phyloP scores from a whole-genome alignment of 2,888 invertebrate species.

The Morinoia aosen region DNA sequence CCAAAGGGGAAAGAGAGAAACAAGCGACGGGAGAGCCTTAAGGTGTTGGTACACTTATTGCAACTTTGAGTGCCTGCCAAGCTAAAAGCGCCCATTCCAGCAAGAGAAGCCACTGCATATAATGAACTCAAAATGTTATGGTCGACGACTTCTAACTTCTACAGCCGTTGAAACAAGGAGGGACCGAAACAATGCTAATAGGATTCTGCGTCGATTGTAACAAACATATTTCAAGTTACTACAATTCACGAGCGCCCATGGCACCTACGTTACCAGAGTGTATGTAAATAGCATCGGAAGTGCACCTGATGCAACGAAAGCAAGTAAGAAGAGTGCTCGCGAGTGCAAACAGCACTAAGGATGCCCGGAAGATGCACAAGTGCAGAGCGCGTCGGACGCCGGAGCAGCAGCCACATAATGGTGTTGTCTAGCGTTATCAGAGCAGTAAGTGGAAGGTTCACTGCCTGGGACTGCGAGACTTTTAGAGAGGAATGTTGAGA shows the following conservation, averaged over 20 bases:
- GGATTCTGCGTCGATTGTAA: too few relatives aligned
- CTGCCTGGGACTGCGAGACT: neutral
- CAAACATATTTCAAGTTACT: too few relatives aligned
- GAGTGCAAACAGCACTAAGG: neutral
- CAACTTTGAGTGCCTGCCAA: neutral
- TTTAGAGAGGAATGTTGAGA: constrained; percentile 43
- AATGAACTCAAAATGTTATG: neutral
- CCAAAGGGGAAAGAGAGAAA: neutral
- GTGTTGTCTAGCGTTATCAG: constrained; percentile 30
- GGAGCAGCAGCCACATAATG: neutral
- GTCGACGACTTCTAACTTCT: neutral
- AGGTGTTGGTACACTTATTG: neutral
- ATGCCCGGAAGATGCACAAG: neutral
- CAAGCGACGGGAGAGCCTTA: neutral
- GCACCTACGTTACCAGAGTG: neutral
- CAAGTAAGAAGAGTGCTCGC: neutral
- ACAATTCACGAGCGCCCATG: too few relatives aligned
- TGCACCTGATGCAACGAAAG: neutral
- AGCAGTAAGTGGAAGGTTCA: constrained; percentile 44
- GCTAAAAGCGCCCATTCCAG: neutral
- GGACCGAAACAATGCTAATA: neutral
- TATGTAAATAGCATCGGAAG: neutral
- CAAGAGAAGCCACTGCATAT: neutral
- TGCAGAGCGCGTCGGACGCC: neutral
- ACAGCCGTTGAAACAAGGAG: too few relatives aligned